These are phyloP conservation scores for Sphenodon punctatus DNA, from an alignment of 2,797 vertebrate genomes.

Conservation along the genomic window DNA sequence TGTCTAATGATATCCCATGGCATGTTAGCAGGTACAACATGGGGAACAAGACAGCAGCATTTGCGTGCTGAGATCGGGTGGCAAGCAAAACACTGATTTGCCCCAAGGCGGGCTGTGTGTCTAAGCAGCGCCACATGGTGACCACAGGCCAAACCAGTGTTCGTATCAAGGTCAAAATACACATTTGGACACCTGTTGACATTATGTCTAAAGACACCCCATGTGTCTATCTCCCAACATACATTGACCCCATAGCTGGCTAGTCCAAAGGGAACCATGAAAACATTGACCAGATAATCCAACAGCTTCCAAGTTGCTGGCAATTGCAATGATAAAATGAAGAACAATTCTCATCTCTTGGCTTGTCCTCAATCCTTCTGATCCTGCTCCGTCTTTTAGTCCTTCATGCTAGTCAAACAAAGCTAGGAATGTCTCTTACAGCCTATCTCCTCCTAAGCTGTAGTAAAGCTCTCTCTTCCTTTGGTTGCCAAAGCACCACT, in stretches of 20 bases:
- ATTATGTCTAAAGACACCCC: too few species aligned
- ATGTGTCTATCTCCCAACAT: background rate
- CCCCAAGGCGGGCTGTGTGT: background rate
- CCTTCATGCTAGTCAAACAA: background rate
- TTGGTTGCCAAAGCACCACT: background rate
- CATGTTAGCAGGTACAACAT: too few species aligned
- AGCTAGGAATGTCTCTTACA: background rate
- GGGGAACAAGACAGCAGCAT: too few species aligned
- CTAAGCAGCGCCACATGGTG: too few species aligned
- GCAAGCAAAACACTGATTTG: background rate
- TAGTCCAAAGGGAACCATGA: background rate
- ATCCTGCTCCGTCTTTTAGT: background rate
- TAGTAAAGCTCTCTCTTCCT: background rate
- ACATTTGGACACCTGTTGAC: too few species aligned
- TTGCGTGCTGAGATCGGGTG: background rate
- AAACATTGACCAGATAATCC: background rate
- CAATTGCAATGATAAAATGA: fast-evolving
- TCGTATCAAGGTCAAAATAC: too few species aligned
- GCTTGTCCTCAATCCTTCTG: background rate
- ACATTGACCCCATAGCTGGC: background rate
- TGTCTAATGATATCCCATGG: too few species aligned
- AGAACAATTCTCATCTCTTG: background rate
- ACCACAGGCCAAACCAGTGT: too few species aligned
- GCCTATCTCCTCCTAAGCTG: background rate
- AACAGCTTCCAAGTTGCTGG: background rate